Conservation (phyloP, 2,797 vertebrate genomes). For the Nannoperca australis region DNA sequence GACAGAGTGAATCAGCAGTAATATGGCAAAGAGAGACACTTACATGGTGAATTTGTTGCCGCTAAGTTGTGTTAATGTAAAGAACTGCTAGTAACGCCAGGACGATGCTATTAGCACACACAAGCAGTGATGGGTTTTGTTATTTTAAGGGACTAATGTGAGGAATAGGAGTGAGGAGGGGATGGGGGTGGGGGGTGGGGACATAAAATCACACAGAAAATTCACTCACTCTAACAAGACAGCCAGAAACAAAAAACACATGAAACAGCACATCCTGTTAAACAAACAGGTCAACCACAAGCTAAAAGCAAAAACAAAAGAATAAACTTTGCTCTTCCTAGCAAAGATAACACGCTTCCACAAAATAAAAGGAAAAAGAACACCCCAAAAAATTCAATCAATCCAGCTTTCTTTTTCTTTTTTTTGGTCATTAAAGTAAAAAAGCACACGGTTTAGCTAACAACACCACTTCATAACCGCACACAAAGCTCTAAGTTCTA, state of each 20-base stretch:
- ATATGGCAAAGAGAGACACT: slow-evolving; percentile 57
- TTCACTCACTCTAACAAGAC: slow-evolving; percentile 80
- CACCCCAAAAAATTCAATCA: slow-evolving; percentile 87
- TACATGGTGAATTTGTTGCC: slow-evolving; percentile 35
- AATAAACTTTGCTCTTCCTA: slow-evolving; percentile 78
- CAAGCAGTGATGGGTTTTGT: slow-evolving; percentile 69
- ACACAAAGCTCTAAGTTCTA: slow-evolving; percentile 98
- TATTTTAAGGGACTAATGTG: slow-evolving; percentile 36
- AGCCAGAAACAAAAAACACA: slow-evolving; percentile 66
- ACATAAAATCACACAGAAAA: slow-evolving; percentile 81
- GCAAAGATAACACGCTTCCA: slow-evolving; percentile 85
- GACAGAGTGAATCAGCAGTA: slow-evolving; percentile 32
- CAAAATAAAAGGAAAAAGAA: slow-evolving; percentile 84
- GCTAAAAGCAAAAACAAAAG: slow-evolving; percentile 86
- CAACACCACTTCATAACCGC: slow-evolving; percentile 99
- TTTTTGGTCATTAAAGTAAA: slow-evolving; percentile 84
- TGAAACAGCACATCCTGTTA: slow-evolving; percentile 80
- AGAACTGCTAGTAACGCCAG: slow-evolving; percentile 50
- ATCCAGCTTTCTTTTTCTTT: slow-evolving; percentile 84
- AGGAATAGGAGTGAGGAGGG: slow-evolving; percentile 14
- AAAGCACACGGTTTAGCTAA: slow-evolving; percentile 99
- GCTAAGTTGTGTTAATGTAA: slow-evolving; percentile 56
- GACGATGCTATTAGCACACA: slow-evolving; percentile 62
- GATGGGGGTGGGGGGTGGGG: background rate
- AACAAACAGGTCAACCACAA: slow-evolving; percentile 85